Evolutionary conservation across 2,113 vertebrate genomes (phyloP), one percentile per base, ranked within the genome.

Genomic region (Actenoides hombroni): DNA sequence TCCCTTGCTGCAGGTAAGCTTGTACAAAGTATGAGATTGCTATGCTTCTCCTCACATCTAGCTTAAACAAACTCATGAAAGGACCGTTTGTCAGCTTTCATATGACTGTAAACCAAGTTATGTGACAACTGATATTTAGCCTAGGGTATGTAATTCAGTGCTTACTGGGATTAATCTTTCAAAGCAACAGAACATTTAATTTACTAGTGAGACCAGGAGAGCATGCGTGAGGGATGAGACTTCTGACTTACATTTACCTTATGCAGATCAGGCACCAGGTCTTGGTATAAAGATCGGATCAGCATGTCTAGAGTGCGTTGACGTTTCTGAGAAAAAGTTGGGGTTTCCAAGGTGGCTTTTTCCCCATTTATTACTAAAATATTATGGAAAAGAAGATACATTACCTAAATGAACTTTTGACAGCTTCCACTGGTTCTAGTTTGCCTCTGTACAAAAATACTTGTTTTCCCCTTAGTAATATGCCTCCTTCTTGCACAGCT

Each of bases 261-360:
- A 96, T 99, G 98, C 79, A 99, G 98, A 97, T 99, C 99, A 23
- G 99, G 99, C 97, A 98, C 99, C 89, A 99, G 98, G 96, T 99
- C 99, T 97, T 99, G 99, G 97, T 99, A 98, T 67, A 99, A 98
- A 64, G 99, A 99, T 59, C 99, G 98, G 94, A 99, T 99, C 96
- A 99, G 95, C 99, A 99, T 99, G 95, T 99, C 99, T 18, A 99
- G 98, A 29, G 99, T 99, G 70, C 99, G 98, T 33, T 99, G 99
- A 33, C 99, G 99, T 96, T 99, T 99, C 98, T 99, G 99, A 97
- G 99, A 99, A 97, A 99, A 99, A 0, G 99, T 99, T 25, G 99
- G 99, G 8, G 99, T 99, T 98, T 99, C 99, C 97, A 99, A 97
- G 88, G 99, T 99, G 97, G 99, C 99, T 98, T 99, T 99, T 98